Evolutionary conservation across 2,888 invertebrate genomes (phyloP).

Genomic region (Pardosa pseudoannulata): DNA sequence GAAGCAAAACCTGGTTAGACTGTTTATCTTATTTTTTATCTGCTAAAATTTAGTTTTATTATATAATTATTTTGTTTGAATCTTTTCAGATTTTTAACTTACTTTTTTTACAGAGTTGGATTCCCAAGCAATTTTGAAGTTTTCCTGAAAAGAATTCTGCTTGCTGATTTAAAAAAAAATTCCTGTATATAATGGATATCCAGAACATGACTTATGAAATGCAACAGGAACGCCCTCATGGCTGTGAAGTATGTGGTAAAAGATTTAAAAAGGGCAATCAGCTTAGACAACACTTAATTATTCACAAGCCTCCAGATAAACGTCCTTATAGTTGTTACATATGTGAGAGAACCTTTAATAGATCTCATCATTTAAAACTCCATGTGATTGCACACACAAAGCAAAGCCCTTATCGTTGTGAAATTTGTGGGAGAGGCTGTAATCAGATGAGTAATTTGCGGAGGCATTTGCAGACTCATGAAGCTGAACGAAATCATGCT

Average conservation of each 20-base stretch:
- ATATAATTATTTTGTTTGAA: too few species aligned
- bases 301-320: slow-evolving; percentile 60
- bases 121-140: too few species aligned
- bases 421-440: slow-evolving; percentile 64
- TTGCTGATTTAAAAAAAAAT: too few species aligned
- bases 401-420: slow-evolving; percentile 64
- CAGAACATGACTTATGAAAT: slow-evolving; percentile 46
- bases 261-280: slow-evolving; percentile 68
- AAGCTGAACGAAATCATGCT: slow-evolving; percentile 42
- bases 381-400: slow-evolving; percentile 66
- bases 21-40: too few species aligned
- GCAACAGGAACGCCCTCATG: slow-evolving; percentile 62
- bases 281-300: slow-evolving; percentile 58
- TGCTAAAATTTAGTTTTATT: too few species aligned
- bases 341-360: slow-evolving; percentile 60
- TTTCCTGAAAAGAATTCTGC: too few species aligned
- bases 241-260: slow-evolving; percentile 59
- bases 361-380: slow-evolving; percentile 65
- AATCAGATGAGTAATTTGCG: slow-evolving; percentile 66
- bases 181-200: slow-evolving; percentile 36
- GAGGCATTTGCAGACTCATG: slow-evolving; percentile 61
- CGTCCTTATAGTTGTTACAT: slow-evolving; percentile 67
- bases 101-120: neutral
- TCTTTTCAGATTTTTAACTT: neutral
- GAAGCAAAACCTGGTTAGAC: too few species aligned